phyloP scores from a whole-genome alignment of 37 sponge, comb jelly and placozoan genomes.

The Theonella swinhoei region DNA sequence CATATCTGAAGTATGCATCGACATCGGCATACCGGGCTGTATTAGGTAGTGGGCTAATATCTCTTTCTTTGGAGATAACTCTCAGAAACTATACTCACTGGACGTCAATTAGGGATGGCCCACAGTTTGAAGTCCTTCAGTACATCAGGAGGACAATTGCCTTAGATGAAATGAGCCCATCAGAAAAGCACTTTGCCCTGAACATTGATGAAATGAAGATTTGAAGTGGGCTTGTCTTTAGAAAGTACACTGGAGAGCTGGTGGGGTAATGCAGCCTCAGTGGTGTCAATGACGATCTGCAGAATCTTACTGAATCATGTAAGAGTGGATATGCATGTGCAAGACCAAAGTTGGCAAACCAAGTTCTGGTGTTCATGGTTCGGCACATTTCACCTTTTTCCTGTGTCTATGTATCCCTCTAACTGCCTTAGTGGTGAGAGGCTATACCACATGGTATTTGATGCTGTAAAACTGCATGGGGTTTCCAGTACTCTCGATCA shows the following conservation, averaged over 20 bases:
- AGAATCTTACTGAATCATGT: no score
- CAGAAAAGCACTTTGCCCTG: constrained; percentile 7
- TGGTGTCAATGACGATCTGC: no score
- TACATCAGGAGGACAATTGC: constrained; percentile 4
- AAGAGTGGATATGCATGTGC: no score
- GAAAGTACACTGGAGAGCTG: neutral
- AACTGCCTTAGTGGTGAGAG: neutral
- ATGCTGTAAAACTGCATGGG: constrained; percentile 12
- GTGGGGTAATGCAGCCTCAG: no score
- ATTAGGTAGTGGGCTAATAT: no score
- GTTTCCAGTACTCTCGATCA: constrained; percentile 11
- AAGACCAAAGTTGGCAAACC: neutral
- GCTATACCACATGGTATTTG: constrained; percentile 10
- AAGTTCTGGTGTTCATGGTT: constrained; percentile 27
- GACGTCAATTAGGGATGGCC: no score
- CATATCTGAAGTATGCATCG: no score
- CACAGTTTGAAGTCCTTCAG: constrained; percentile 6
- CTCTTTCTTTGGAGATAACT: no score
- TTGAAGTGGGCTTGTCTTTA: constrained; percentile 17
- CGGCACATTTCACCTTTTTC: constrained; percentile 13
- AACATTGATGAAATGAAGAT: constrained; percentile 13
- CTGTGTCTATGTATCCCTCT: constrained; percentile 8
- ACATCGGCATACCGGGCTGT: no score
- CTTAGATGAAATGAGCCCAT: neutral
- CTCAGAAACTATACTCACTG: no score